phyloP scores from a whole-genome alignment of 2,888 invertebrate species.

The Thecophora atra region DNA sequence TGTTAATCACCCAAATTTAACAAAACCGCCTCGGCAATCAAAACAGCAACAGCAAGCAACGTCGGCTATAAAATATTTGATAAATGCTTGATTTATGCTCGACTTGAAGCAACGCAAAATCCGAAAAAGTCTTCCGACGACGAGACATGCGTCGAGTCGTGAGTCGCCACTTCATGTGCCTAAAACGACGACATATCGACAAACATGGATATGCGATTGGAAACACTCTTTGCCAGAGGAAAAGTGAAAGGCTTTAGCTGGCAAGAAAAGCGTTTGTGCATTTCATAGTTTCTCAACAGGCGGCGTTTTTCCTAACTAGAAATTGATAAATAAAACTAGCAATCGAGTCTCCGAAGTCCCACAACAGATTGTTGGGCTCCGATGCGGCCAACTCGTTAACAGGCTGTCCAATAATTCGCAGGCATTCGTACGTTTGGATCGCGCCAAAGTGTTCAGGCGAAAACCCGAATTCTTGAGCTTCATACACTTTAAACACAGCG shows the following conservation, averaged over 20 bases:
- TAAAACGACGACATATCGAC: no score
- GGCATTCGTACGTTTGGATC: constrained; percentile 1
- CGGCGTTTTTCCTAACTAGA: neutral
- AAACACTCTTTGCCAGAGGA: neutral
- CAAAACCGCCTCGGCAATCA: no score
- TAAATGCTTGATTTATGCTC: constrained; percentile 6
- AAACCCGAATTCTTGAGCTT: constrained; percentile 5
- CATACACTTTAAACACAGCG: neutral
- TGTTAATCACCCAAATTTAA: constrained; percentile 2
- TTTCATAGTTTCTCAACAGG: neutral
- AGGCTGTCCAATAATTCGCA: constrained; percentile 24
- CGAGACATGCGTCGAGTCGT: neutral
- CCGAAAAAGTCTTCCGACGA: neutral
- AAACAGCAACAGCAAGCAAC: constrained; percentile 15
- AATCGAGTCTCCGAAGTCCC: neutral
- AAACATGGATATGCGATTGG: neutral
- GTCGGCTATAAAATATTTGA: constrained; percentile 5
- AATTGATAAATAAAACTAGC: constrained; percentile 1
- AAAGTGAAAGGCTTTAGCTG: constrained; percentile 14
- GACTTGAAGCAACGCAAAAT: neutral
- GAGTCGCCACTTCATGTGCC: no score
- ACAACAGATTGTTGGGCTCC: neutral
- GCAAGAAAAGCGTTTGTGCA: neutral
- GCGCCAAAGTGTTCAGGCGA: neutral
- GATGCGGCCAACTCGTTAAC: constrained; percentile 29